A percentile compares a stretch with the other conserved stretches of the same genome.
phyloP scores from a whole-genome alignment of 2,797 vertebrate species.

The Danio albolineatus region DNA sequence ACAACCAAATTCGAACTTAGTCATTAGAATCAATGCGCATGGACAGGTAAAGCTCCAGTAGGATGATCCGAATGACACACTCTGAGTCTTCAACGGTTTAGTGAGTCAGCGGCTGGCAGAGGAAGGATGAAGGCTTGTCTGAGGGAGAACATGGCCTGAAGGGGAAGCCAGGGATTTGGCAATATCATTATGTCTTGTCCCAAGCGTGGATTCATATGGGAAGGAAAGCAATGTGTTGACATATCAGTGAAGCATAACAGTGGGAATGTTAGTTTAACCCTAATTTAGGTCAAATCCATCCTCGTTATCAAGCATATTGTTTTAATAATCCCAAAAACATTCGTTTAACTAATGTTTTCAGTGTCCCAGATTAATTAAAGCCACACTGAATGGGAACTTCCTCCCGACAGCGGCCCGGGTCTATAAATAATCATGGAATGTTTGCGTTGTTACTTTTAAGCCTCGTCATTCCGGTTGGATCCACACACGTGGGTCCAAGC shows the following conservation, averaged over 20 bases:
- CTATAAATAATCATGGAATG: slow-evolving; percentile 36
- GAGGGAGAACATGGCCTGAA: slow-evolving; percentile 10
- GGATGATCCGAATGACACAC: slow-evolving; percentile 12
- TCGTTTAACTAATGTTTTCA: slow-evolving; percentile 9
- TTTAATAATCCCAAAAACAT: neutral
- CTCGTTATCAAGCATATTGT: neutral
- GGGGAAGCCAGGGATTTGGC: slow-evolving; percentile 25
- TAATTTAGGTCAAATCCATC: neutral
- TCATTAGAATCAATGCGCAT: slow-evolving; percentile 19
- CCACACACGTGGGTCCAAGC: slow-evolving; percentile 18
- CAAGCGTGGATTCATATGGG: neutral
- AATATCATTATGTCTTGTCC: slow-evolving; percentile 2
- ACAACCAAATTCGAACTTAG: neutral
- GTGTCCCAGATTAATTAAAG: slow-evolving; percentile 20
- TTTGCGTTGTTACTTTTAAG: slow-evolving; percentile 29
- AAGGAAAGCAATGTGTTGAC: slow-evolving; percentile 8
- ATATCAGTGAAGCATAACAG: neutral
- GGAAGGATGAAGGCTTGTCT: slow-evolving; percentile 48
- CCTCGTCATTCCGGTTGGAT: slow-evolving; percentile 18
- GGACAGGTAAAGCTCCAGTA: slow-evolving; percentile 6
- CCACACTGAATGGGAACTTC: slow-evolving; percentile 13
- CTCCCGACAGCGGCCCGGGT: neutral
- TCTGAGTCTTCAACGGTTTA: neutral
- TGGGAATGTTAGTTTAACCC: slow-evolving; percentile 1
- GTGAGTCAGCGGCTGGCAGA: slow-evolving; percentile 45